Base-by-base conservation (phyloP, 2,888 invertebrate species). In the Troides aeacus region DNA sequence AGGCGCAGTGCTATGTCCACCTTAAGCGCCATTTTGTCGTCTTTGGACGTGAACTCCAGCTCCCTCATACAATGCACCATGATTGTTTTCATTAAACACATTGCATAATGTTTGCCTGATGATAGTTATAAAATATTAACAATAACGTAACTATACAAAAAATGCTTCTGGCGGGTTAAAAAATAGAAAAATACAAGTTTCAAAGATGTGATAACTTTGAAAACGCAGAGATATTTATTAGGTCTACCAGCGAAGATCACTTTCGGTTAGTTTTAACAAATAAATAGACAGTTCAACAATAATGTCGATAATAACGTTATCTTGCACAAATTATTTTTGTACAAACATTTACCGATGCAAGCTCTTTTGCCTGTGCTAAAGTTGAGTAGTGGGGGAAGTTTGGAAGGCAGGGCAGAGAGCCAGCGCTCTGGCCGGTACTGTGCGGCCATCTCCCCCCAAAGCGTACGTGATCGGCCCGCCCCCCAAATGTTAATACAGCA, bases 81-180 rank as follows among this genome's bases (percentile, higher is more conserved):
- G 2, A 83, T 42, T 0, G 88, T 89, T 75, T 90, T 90, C 71
- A 87, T 8, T 24, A 88, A 71, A 0, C 81, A 74, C 77, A 87
- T 81, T 0, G 89, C 87, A 70, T 89, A 89, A 68, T 78, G 84
- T 72, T 84, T 88, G 69, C 90, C 90, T 90, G 76, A 0, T 76
- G 77, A 62, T 39, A 39, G 8, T 39, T 10, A 39, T 39, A 0
- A 39, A 39, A 39, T 39, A 39, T 10, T 10, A 10, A 39, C 7
- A 39, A 39, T 7, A 39, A 30, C 5, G 30, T 30, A 30, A 30
- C 5, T 5, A 30, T 30, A 5, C 30, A 5, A 30, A 30, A 30
- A 24, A 24, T 24, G 2, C 24, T 24, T 3, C 24, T 24, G 4
- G 24, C 24, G 24, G 24, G 24, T 24, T 24, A 24, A 24, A 24